Percentiles rank a stretch among this genome's conserved stretches.
Evolutionary conservation across 1,140 invertebrate species (phyloP).

Genomic region (Pachyrhynchus sulphureomaculatus): DNA sequence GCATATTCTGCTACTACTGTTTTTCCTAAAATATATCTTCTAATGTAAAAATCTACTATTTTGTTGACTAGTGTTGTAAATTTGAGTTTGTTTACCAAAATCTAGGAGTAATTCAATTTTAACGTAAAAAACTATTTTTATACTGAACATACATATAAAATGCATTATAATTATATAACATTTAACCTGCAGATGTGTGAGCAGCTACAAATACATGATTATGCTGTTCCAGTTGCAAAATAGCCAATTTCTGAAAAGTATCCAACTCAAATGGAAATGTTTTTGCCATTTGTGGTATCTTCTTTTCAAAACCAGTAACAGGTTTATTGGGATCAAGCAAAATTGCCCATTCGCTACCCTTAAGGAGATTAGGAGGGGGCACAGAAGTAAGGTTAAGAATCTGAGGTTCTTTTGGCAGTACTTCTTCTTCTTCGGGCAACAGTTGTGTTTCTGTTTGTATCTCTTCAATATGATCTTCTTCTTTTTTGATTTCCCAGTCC

Average conservation of each 20-base stretch:
- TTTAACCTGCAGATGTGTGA: slow-evolving; percentile 91
- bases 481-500: slow-evolving; percentile 13
- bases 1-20: slow-evolving; percentile 99
- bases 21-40: slow-evolving; percentile 58
- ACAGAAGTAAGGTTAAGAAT: slow-evolving; percentile 35
- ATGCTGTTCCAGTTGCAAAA: slow-evolving; percentile 89
- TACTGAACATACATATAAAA: no score
- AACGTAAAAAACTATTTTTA: no score
- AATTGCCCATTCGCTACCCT: slow-evolving; percentile 78
- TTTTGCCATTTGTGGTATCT: slow-evolving; percentile 82
- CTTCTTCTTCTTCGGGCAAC: slow-evolving; percentile 42
- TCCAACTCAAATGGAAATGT: slow-evolving; percentile 93
- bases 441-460: slow-evolving; percentile 9
- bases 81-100: no score
- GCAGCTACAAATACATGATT: slow-evolving; percentile 96
- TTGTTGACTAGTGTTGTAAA: no score
- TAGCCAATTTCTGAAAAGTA: slow-evolving; percentile 95
- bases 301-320: slow-evolving; percentile 79
- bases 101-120: no score
- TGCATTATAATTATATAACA: not conserved
- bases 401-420: slow-evolving; percentile 42
- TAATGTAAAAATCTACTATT: no score
- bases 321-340: slow-evolving; percentile 78
- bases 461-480: not conserved
- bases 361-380: slow-evolving; percentile 14